These are phyloP conservation scores for Oscheius sp. DNA, from an alignment of 2,888 invertebrate species.

Conservation along the genomic window DNA sequence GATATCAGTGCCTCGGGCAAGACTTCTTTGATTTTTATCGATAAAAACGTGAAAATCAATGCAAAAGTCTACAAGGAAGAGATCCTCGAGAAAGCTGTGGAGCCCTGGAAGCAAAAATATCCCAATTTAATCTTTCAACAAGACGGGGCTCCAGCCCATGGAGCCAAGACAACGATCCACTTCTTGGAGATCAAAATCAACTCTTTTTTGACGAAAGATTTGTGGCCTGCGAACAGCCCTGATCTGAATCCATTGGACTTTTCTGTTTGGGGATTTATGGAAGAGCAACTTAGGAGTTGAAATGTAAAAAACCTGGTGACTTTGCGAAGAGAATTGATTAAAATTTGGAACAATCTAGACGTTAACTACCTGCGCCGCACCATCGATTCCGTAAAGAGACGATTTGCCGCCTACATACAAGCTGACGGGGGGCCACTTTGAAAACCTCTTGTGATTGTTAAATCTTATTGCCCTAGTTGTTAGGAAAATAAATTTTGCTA, in stretches of 20 bases:
- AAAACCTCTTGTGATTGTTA: background rate
- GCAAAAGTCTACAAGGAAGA: too few relatives aligned
- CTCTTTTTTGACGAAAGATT: slow-evolving; percentile 5
- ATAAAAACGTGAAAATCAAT: too few relatives aligned
- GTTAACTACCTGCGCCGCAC: slow-evolving; percentile 32
- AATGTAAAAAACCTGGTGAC: background rate
- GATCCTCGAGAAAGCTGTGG: slow-evolving; percentile 19
- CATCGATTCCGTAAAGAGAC: background rate
- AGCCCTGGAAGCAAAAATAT: background rate
- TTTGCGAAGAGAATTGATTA: slow-evolving; percentile 1
- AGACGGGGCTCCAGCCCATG: slow-evolving; percentile 31
- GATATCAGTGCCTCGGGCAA: too few relatives aligned
- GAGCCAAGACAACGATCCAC: slow-evolving; percentile 20
- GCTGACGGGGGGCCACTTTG: slow-evolving; percentile 23
- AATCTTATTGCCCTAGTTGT: too few relatives aligned
- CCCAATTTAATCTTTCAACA: slow-evolving; percentile 27
- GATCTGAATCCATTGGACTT: slow-evolving; percentile 21
- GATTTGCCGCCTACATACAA: slow-evolving; percentile 23
- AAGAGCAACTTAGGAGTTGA: background rate
- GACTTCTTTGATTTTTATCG: too few relatives aligned
- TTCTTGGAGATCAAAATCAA: background rate
- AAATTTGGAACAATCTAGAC: slow-evolving; percentile 16
- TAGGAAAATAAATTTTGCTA: too few relatives aligned
- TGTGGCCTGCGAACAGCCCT: slow-evolving; percentile 24
- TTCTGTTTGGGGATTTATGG: slow-evolving; percentile 4